A percentile compares a stretch with the other conserved stretches of the same genome.
Evolutionary conservation across 2,797 vertebrate species (phyloP).

Genomic region (Luscinia luscinia): DNA sequence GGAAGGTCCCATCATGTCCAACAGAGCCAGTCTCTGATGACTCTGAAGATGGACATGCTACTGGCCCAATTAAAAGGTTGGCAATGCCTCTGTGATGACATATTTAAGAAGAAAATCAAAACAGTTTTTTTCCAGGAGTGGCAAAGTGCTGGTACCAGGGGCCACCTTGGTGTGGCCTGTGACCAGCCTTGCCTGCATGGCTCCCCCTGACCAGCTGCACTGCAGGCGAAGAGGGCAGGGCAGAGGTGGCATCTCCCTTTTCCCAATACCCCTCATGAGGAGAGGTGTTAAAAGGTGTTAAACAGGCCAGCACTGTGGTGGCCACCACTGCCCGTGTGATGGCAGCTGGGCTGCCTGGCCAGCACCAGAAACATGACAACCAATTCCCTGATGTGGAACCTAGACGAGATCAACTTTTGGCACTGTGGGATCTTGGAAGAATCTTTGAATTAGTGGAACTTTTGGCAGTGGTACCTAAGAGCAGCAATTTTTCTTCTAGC

Average conservation of each 20-base stretch:
- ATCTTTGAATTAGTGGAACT: background rate
- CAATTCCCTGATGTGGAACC: accelerated
- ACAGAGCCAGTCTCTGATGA: background rate
- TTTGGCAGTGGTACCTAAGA: background rate
- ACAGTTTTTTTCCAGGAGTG: background rate
- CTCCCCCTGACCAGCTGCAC: too few relatives aligned
- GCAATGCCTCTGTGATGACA: background rate
- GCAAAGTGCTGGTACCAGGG: accelerated
- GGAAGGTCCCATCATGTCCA: background rate
- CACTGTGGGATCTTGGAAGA: too few relatives aligned
- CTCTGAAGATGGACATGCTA: background rate
- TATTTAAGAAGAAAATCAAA: background rate
- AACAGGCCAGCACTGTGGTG: accelerated
- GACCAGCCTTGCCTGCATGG: background rate
- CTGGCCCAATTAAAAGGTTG: background rate
- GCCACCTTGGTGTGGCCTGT: accelerated
- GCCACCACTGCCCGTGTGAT: too few relatives aligned
- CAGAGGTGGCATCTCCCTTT: background rate
- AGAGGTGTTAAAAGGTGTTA: background rate
- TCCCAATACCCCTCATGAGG: background rate
- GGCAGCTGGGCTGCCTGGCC: accelerated
- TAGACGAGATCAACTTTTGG: background rate
- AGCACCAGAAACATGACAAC: accelerated
- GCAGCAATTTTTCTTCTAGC: background rate
- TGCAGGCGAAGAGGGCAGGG: background rate